Base-by-base conservation (phyloP, 2,888 invertebrate species). In the Leptinotarsa tumamoca region DNA sequence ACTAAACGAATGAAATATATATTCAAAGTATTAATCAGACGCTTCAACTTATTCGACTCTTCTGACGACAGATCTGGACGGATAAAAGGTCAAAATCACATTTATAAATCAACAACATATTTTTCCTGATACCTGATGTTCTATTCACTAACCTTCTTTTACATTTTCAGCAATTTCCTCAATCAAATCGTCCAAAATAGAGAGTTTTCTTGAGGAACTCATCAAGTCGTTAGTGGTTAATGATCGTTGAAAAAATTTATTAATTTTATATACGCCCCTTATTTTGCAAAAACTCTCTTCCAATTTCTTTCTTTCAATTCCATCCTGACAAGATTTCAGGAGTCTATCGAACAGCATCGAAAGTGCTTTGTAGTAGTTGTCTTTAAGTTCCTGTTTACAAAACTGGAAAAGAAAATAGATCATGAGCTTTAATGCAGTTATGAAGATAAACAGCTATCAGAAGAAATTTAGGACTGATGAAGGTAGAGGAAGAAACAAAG, bases 141-240 rank as follows among this genome's bases (percentile, higher is more conserved):
- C 10, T 43, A 43, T 10, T 43, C 43, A 43, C 69, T 69, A 13
- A 78, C 78, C 76, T 43, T 51, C 70, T 67, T 67, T 67, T 17
- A 71, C 73, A 67, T 80, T 73, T 21, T 78, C 76, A 10, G 61
- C 75, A 21, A 78, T 52, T 23, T 78, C 72, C 4, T 76, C 58
- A 15, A 84, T 56, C 67, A 83, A 67, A 54, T 78, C 75, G 7
- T 80, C 73, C n/a, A 82, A 68, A 21, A 83, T 72, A 68, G 79
- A 51, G 17, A 75, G 61, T 14, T 56, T 79, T 67, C 76, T 7
- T 68, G 33, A 50, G 13, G 49, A 23, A 51, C 63, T 63, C 50
- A 56, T 67, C 68, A 82, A 78, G 73, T 83, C 79, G 4, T 71
- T 14, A 15, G 72, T 66, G 7, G 76, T 77, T 7, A 83, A 27